Evolutionary conservation across 2,797 vertebrate species (phyloP).

Genomic region (Cyprinella venusta): DNA sequence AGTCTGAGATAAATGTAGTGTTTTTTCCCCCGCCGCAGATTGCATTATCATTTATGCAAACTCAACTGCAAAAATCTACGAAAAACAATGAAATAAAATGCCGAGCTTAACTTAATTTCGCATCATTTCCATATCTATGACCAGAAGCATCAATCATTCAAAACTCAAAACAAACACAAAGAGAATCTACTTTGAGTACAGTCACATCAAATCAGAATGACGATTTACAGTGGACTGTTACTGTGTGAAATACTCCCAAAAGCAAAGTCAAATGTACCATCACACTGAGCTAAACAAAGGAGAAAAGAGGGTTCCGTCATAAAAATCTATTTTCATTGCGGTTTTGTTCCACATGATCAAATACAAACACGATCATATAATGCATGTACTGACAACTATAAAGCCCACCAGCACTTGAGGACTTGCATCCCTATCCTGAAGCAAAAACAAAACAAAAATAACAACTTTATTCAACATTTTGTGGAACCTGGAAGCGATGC

Average conservation of each 20-base stretch:
- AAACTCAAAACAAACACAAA: slow-evolving; percentile 30
- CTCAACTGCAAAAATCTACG: slow-evolving; percentile 38
- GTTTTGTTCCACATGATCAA: slow-evolving; percentile 14
- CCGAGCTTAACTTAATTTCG: slow-evolving; percentile 44
- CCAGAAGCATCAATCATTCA: slow-evolving; percentile 38
- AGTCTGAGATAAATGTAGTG: slow-evolving; percentile 4
- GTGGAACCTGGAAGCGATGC: too few species aligned
- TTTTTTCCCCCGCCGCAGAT: not conserved
- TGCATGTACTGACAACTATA: not conserved
- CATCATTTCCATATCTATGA: slow-evolving; percentile 31
- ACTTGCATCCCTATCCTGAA: not conserved
- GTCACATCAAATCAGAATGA: slow-evolving; percentile 39
- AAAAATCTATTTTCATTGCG: not conserved
- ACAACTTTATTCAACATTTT: too few species aligned
- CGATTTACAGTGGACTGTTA: slow-evolving; percentile 51
- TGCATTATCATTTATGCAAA: slow-evolving; percentile 26
- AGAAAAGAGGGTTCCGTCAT: not conserved
- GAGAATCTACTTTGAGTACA: slow-evolving; percentile 42
- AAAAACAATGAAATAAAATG: slow-evolving; percentile 33
- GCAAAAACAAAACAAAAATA: too few species aligned
- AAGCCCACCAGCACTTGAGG: not conserved
- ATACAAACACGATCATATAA: not conserved
- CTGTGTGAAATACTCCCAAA: slow-evolving; percentile 41
- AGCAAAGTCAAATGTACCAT: slow-evolving; percentile 30
- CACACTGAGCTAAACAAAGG: not conserved